Evolutionary conservation across 2,888 invertebrate species (phyloP), one percentile per base, ranked within the genome.

Genomic region (Megastigmus dorsalis): DNA sequence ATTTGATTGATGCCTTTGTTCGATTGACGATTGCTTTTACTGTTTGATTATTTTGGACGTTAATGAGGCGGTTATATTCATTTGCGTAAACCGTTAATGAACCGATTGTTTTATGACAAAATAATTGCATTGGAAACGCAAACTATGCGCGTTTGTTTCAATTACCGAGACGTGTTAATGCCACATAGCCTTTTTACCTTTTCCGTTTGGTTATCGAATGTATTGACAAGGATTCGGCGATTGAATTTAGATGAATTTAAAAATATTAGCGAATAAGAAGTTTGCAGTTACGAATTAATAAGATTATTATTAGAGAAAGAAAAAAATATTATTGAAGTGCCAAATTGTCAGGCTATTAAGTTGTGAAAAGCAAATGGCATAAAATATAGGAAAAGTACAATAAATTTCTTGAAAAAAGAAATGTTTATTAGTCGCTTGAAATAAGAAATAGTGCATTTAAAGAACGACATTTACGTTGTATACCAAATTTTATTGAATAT

Each of bases 341-440:
- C 69, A 74, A 74, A 74, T 54, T 60, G 20, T 59, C 59, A 50
- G 43, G 59, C 68, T 63, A 45, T 55, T 38, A 62, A 69, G 57
- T 74, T 74, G 69, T 69, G 63, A 69, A 74, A 65, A 65, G 65
- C 57, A 65, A 65, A 74, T 69, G 41, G 38, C 57, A 67, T 57
- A 30, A 33, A 43, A n/a, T n/a, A n/a, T 41, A 62, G 41, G 23
- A 26, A 38, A n/a, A 66, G 26, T 45, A 20, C 15, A 59, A 41
- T 15, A 10, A 30, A 38, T 36, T 38, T 57, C 55, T 38, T 55
- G 20, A 52, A 15, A 6, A 33, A 52, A n/a, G n/a, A 43, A 54
- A 15, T 26, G 7, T 67, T 67, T 23, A 57, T 41, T 65, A 65
- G 50, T 57, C 38, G 43, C 55, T 57, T 59, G 13, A 38, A n/a